Conservation (phyloP, 2,888 invertebrate species). For the Hyppa rectilinea region DNA sequence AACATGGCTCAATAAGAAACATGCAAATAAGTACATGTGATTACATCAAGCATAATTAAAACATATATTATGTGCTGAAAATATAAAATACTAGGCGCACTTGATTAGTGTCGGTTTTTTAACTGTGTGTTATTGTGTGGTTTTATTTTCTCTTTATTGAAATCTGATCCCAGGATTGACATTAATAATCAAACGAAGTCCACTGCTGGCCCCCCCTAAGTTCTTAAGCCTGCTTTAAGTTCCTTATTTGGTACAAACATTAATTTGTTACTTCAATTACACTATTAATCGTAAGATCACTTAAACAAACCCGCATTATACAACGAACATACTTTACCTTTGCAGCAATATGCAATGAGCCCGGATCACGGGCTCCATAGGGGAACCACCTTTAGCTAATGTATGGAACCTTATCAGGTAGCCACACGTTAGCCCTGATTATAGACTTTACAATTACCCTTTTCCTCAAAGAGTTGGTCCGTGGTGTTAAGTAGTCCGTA, state of each 20-base stretch:
- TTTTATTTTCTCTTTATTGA: background rate
- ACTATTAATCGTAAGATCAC: slow-evolving; percentile 1
- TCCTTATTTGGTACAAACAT: background rate
- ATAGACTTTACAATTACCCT: too few species aligned
- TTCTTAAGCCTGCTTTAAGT: background rate
- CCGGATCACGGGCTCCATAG: slow-evolving; percentile 9
- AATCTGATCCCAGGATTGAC: background rate
- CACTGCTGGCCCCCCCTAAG: background rate
- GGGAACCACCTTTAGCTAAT: slow-evolving; percentile 17
- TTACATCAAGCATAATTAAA: too few species aligned
- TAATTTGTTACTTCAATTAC: background rate
- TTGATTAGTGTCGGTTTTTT: background rate
- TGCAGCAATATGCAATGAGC: background rate
- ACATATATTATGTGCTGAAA: too few species aligned
- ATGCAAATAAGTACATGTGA: too few species aligned
- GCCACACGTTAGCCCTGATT: too few species aligned
- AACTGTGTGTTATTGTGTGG: background rate
- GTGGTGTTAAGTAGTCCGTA: too few species aligned
- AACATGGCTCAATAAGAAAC: slow-evolving; percentile 28
- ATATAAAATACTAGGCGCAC: background rate
- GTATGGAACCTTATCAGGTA: background rate
- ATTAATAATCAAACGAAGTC: too few species aligned
- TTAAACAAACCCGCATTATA: slow-evolving; percentile 31
- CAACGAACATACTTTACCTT: background rate
- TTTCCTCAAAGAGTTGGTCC: too few species aligned